Evolutionary conservation across 2,113 vertebrate genomes (phyloP).

Genomic region (Istiophorus platypterus): DNA sequence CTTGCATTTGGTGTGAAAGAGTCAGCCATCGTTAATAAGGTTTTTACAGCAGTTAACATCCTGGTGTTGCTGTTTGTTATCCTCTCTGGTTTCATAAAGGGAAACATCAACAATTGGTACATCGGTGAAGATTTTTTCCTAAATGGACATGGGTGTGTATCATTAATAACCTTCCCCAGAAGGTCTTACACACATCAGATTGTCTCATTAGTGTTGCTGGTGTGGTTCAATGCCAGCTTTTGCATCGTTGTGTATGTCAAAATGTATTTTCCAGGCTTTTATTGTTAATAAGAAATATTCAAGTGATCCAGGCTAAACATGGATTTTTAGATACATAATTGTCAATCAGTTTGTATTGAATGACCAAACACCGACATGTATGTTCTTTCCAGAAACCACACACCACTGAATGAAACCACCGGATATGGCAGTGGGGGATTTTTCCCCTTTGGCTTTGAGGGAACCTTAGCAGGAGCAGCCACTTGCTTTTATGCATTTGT

Average conservation of each 20-base stretch:
- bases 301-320: neutral
- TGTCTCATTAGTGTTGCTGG: neutral
- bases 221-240: neutral
- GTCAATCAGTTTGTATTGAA: conserved; percentile 11
- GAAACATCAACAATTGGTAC: conserved; percentile 86
- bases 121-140: conserved; percentile 75
- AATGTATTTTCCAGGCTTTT: neutral
- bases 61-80: conserved; percentile 87
- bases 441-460: conserved; percentile 81
- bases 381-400: conserved; percentile 77
- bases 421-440: conserved; percentile 85
- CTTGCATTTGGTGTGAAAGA: conserved; percentile 91
- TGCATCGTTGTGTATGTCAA: neutral
- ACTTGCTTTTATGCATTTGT: conserved; percentile 82
- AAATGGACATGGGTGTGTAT: conserved; percentile 48
- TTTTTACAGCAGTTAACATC: conserved; percentile 87
- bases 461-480: conserved; percentile 78
- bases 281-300: neutral
- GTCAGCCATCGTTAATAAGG: conserved; percentile 88
- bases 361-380: neutral
- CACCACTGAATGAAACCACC: conserved; percentile 73
- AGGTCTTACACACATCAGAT: neutral
- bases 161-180: neutral
- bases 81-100: conserved; percentile 87
- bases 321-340: neutral